These are phyloP conservation scores for Ctenoplectra terminalis DNA, from an alignment of 1,140 invertebrate species.

Conservation along the genomic window DNA sequence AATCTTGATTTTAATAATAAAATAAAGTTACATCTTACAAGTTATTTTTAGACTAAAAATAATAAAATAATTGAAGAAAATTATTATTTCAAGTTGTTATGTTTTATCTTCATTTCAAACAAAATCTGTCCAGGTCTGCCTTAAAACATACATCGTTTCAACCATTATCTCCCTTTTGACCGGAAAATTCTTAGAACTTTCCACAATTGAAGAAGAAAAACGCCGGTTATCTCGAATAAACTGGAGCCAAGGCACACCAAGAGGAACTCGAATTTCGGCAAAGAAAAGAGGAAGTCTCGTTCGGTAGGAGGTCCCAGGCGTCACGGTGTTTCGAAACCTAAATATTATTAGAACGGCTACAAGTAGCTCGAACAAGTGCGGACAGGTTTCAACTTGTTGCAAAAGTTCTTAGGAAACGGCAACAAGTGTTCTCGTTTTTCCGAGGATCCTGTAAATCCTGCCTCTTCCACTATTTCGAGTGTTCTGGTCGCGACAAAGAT, in stretches of 20 bases:
- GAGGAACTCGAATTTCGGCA: neutral
- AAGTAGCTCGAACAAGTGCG: slow-evolving; percentile 54
- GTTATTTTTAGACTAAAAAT: too few relatives aligned
- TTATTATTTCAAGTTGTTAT: too few relatives aligned
- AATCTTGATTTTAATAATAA: too few relatives aligned
- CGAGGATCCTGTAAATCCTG: neutral
- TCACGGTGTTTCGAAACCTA: slow-evolving; percentile 41
- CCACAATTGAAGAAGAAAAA: neutral
- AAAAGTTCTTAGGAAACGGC: slow-evolving; percentile 19
- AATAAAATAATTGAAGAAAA: too few relatives aligned
- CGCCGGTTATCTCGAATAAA: neutral
- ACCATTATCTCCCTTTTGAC: too few relatives aligned
- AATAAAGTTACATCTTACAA: too few relatives aligned
- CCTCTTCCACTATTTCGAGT: neutral
- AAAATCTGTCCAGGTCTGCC: too few relatives aligned
- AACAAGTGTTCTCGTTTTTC: slow-evolving; percentile 47
- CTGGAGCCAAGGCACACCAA: neutral
- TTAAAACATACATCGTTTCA: too few relatives aligned
- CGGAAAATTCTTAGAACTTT: neutral
- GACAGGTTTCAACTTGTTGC: slow-evolving; percentile 42
- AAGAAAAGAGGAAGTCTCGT: neutral
- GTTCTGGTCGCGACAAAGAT: slow-evolving; percentile 1
- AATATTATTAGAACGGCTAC: slow-evolving; percentile 61
- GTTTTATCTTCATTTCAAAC: too few relatives aligned
- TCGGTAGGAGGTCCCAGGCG: slow-evolving; percentile 25